Evolutionary conservation across 2,888 invertebrate genomes (phyloP), one percentile per base, ranked within the genome.

Genomic region (Netelia fuscicornis): DNA sequence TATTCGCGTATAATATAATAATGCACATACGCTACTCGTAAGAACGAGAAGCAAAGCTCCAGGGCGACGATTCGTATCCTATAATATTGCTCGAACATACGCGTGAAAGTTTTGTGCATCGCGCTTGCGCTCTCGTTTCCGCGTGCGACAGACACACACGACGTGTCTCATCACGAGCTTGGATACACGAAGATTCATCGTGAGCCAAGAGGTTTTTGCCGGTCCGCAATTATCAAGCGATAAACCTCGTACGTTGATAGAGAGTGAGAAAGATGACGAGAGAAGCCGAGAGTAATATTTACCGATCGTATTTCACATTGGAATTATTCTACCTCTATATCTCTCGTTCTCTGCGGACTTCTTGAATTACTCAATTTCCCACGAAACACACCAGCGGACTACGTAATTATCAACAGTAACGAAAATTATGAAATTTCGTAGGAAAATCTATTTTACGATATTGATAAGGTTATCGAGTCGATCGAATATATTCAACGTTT

Each of bases 101-200:
- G 75, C 81, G 77, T 81, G 72, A 85, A 86, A 86, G 89, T 88
- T 58, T 85, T 70, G 75, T 68, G 81, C 85, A 81, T 67, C 74
- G 68, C 71, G 81, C 71, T 71, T 78, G 52, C 74, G 76, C 9
- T 60, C 78, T 71, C 62, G 72, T 76, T 64, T 25, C 67, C 52
- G 58, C 56, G 2, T 64, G 54, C 62, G 70, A 83, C 64, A 82
- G 81, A 79, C 76, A 52, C 72, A 79, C 76, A 52, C 72, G 60
- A 78, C 25, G 30, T 64, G 37, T 37, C 64, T 54, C 17, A 25
- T 62, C 23, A 62, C 58, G 52, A 13, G 74, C 81, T 42, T 68
- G 58, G 37, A 76, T 13, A 70, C 42, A 84, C 71, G 64, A 67
- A 83, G 81, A 68, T 84, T 84, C 56, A 75, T 37, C 78, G 78